Evolutionary conservation across 2,797 vertebrate species (phyloP), one percentile per base, ranked within the genome.

Genomic region (Lateolabrax maculatus): DNA sequence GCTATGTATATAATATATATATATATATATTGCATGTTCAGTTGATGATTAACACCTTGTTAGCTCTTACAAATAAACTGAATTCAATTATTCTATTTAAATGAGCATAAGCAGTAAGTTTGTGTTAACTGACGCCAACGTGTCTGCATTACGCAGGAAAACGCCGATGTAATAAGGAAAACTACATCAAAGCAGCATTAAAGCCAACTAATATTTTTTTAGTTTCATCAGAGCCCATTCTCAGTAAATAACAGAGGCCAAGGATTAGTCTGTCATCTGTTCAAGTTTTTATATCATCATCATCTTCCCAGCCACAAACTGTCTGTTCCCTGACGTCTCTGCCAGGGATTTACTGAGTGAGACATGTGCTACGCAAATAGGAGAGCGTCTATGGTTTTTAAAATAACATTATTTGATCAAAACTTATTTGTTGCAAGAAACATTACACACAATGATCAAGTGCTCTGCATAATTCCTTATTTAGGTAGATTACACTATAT

Each of bases 361-460:
- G 18, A 77, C 25, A 37, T 43, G 6, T 49, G 56, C 9, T 56
- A 31, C 57, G 60, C 67, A n/a, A 76, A 81, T 31, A 72, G 16
- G 21, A 60, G 2, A 25, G 8, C n/a, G n/a, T n/a, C n/a, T n/a
- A n/a, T 15, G 25, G 12, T 37, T 60, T 43, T 12, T 3, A 0
- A 49, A 49, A 56, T 27, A 21, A 67, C 0, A 6, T 19, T 12
- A 23, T 18, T 29, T 3, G 10, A 48, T 15, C 12, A 48, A 23
- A 73, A 34, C 6, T 1, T 1, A 23, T 39, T 18, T 36, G 6
- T 15, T 13, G n/a, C n/a, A n/a, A n/a, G n/a, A n/a, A n/a, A 58
- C 37, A 23, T 11, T 18, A 29, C 4, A 29, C 10, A 52, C 6
- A 49, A 21, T 1, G 5, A 37, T 39, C 11, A 29, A 19, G 3